Percentiles rank a stretch among this genome's conserved stretches.
Conservation (phyloP, 1,140 invertebrate species). For the Anoplolepis gracilipes region DNA sequence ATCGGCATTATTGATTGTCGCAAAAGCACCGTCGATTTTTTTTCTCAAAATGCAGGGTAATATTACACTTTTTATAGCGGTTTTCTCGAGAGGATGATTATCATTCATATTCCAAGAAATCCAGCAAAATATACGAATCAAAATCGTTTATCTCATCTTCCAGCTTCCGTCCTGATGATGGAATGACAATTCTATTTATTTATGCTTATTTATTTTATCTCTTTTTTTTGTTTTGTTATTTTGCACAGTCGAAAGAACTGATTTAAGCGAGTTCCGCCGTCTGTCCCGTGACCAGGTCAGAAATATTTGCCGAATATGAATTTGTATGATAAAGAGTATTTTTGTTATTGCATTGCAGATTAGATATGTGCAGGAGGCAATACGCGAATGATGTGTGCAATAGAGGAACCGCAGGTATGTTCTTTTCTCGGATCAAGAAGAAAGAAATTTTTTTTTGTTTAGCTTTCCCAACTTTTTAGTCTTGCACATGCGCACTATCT, state of each 20-base stretch:
- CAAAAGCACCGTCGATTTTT: conserved; percentile 7
- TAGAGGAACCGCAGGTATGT: conserved; percentile 98
- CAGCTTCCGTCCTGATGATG: neutral
- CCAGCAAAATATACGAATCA: neutral
- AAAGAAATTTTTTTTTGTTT: conserved; percentile 37
- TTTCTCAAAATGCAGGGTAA: neutral
- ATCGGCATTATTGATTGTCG: conserved; percentile 2
- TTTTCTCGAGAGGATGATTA: conserved; percentile 32
- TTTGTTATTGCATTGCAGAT: conserved; percentile 91
- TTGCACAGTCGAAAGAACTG: conserved; percentile 22
- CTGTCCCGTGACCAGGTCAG: conserved; percentile 79
- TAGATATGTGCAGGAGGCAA: conserved; percentile 99
- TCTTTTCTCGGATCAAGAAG: conserved; percentile 73
- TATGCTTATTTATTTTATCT: neutral
- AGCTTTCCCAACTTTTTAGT: conserved; percentile 21
- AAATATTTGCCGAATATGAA: conserved; percentile 45
- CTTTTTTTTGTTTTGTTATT: neutral
- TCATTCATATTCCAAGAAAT: conserved; percentile 18
- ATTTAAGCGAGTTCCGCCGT: conserved; percentile 11
- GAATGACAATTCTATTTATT: neutral
- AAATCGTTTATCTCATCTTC: neutral
- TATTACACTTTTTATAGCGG: neutral
- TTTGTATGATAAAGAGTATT: conserved; percentile 81
- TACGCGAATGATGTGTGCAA: conserved; percentile 98
- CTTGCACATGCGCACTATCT: conserved; percentile 61